Base-by-base conservation (phyloP, 2,888 invertebrate genomes). In the Drosophila imparisetae region DNA sequence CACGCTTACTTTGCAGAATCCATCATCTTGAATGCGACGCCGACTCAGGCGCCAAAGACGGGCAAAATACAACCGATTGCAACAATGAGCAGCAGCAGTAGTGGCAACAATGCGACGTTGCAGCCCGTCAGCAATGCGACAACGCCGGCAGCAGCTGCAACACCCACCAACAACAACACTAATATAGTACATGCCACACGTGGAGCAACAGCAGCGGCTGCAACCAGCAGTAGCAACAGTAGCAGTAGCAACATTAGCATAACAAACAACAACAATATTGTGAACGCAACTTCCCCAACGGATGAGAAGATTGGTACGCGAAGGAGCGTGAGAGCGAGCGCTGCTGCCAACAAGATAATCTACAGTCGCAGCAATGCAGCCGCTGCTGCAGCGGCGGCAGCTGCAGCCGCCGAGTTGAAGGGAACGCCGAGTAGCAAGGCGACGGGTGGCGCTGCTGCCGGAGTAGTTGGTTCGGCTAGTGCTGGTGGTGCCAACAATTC, bases 251-350 rank as follows among this genome's bases (percentile, higher is more conserved):
- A n/a, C 38, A 38, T 27, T 58, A 73, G 48, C 48, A 70, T 62
- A 60, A 69, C 66, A 24, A 77, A 65, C 54, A 81, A 72, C 50
- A 83, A 76, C 53, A 80, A 72, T 53, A 78, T 68, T 67, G 78
- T 66, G 11, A 81, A 57, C 8, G 78, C 73, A 36, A 87, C 54
- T 49, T 89, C 82, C 10, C 83, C 89, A 77, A 83, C 87, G 40
- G 83, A 92, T 68, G 94, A 94, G 83, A 94, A 94, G 66, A 94
- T 94, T 53, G 94, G 94, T 70, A 94, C 95, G 67, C 91, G 95
- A 58, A 93, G 95, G 57, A 94, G 95, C 45, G 95, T 94, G 78
- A 92, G 95, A 11, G 92, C 93, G 10, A 92, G 92, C 36, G 91
- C 92, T 18, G 85, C 92, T 5, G 91, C 92, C 27, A 92, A 92